Base-by-base conservation (phyloP, 2,797 vertebrate genomes). In the Dermochelys coriacea region DNA sequence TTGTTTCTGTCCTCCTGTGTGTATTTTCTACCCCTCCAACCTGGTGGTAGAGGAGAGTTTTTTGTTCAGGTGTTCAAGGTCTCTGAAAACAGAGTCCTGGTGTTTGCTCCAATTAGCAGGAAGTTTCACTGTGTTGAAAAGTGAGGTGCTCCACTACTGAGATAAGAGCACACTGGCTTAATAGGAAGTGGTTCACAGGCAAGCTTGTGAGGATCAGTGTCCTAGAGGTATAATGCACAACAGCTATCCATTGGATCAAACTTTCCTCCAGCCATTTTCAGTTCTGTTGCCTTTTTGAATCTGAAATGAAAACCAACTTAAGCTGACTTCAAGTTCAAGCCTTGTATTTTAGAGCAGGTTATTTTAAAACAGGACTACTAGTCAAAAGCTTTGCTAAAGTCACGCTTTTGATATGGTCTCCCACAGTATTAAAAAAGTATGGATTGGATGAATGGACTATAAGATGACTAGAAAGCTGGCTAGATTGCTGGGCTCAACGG, bases 331-430 rank as follows among this genome's bases (percentile, higher is more conserved):
- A 54, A 8, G 27, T 27, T 78, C 93, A 95, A 87, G 41, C 18
- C 37, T 83, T 84, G 18, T 34, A 87, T 82, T 96, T 95, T 41
- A 90, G 68, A 95, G 84, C 12, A 41, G 21, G 51, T 47, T 91
- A 61, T 50, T 37, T 74, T 82, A 92, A 89, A 95, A 37, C n/a
- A 95, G 95, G 91, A 34, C 57, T 16, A 82, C 34, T 93, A 80
- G 64, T 71, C 64, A 10, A 54, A 54, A 54, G 21, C 54, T 54
- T 54, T 54, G 54, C 9, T 10, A 25, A 54, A 54, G 21, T 54
- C 23, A 54, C 54, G 54, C 54, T 54, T 54, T 54, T 25, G 54
- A 54, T 54, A 54, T 25, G 23, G 23, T 54, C 54, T 54, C 54
- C 54, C 54, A 54, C 54, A 54, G 54, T 54, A 54, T 54, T 54